Evolutionary conservation across 2,888 invertebrate species (phyloP).

Genomic region (Yponomeuta evonymella): DNA sequence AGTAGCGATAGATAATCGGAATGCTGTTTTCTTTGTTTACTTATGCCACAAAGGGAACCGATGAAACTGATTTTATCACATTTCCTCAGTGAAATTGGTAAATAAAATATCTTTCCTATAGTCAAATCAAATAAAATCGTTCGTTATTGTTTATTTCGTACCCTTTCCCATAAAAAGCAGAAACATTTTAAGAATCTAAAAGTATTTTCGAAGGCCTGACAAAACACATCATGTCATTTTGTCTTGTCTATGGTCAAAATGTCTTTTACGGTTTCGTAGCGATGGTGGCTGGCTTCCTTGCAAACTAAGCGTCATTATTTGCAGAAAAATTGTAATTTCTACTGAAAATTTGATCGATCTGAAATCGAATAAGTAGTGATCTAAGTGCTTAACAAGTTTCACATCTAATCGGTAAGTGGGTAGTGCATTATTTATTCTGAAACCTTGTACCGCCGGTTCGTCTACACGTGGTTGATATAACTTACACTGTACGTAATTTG

Average conservation of each 20-base stretch:
- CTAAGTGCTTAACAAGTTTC: conserved; percentile 71
- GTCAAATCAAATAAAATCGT: background rate
- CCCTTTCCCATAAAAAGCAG: background rate
- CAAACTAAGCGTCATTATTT: conserved; percentile 70
- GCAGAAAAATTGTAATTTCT: conserved; percentile 57
- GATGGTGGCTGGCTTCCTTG: conserved; percentile 77
- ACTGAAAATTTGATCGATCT: conserved; percentile 50
- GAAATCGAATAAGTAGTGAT: conserved; percentile 60
- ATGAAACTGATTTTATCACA: too few relatives aligned
- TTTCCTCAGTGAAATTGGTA: background rate
- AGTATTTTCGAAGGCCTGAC: background rate
- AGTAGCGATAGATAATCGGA: background rate
- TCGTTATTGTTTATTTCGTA: conserved; percentile 22
- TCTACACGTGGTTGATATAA: conserved; percentile 67
- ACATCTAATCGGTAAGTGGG: conserved; percentile 69
- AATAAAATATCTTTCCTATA: background rate
- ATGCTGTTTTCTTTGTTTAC: background rate
- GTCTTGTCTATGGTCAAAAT: conserved; percentile 70
- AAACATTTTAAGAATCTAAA: background rate
- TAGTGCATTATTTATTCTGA: conserved; percentile 51
- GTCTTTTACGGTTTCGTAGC: conserved; percentile 76
- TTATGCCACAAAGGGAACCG: background rate
- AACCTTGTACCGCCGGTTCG: conserved; percentile 67
- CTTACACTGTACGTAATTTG: conserved; percentile 52
- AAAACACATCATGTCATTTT: conserved; percentile 53